Evolutionary conservation across 2,113 vertebrate genomes (phyloP).

Genomic region (Oreochromis niloticus): DNA sequence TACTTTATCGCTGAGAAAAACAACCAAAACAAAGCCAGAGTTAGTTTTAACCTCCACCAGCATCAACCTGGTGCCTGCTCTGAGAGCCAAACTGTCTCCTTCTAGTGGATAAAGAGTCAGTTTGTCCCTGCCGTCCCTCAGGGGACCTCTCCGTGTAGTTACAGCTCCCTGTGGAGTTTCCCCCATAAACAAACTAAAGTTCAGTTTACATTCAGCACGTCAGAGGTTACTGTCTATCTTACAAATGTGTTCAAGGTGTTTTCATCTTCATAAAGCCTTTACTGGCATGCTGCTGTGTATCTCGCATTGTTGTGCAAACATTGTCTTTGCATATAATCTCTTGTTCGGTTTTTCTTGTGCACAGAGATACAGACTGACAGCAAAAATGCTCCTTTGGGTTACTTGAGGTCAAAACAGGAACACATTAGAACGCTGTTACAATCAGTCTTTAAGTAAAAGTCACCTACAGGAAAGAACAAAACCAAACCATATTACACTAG

Average conservation of each 20-base stretch:
- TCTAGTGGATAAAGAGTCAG: not conserved
- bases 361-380: rapidly evolving
- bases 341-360: not conserved
- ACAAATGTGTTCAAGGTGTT: not conserved
- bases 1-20: slow-evolving; percentile 82
- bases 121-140: not conserved
- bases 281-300: not conserved
- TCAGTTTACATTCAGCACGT: not conserved
- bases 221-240: not conserved
- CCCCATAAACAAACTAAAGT: not conserved
- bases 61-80: not conserved
- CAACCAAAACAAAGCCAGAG: not conserved
- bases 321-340: not conserved
- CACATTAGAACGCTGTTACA: not conserved
- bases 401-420: not conserved
- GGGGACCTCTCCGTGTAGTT: not conserved
- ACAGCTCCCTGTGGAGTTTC: not conserved
- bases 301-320: not conserved
- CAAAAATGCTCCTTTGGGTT: not conserved
- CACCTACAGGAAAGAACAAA: rapidly evolving
- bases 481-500: not conserved
- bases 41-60: not conserved
- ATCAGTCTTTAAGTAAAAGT: not conserved
- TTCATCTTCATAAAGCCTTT: not conserved
- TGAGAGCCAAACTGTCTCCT: not conserved